Percentiles rank a stretch among this genome's conserved stretches.
These are phyloP conservation scores for Momotus momota DNA, from an alignment of 2,797 vertebrate genomes.

Conservation along the genomic window DNA sequence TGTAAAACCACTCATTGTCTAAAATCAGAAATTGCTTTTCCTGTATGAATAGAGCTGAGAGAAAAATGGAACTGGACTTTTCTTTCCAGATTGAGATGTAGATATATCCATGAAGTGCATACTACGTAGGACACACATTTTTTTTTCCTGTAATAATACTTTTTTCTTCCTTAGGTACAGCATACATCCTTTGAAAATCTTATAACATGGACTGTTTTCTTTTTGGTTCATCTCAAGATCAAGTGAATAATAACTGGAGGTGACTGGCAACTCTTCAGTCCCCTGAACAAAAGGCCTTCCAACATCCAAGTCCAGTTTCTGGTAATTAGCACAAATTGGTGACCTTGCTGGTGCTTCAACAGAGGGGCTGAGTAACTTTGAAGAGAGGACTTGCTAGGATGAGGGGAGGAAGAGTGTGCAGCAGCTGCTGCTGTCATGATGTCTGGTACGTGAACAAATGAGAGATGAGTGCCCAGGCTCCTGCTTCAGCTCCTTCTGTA, in stretches of 20 bases:
- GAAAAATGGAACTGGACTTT: neutral
- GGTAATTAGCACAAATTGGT: neutral
- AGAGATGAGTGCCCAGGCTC: neutral
- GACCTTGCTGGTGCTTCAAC: neutral
- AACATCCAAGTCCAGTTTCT: neutral
- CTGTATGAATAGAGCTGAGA: neutral
- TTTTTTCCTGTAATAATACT: neutral
- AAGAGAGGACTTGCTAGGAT: neutral
- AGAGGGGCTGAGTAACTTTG: neutral
- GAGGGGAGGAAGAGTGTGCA: neutral
- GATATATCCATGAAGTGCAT: neutral
- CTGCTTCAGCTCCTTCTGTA: neutral
- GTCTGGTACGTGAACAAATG: neutral
- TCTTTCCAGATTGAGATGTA: neutral
- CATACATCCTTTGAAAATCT: neutral
- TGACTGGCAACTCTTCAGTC: neutral
- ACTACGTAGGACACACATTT: rapidly evolving
- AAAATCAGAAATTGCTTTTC: neutral
- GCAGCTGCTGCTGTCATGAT: neutral
- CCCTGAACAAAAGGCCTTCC: neutral
- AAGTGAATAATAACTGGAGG: neutral
- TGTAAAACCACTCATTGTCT: neutral
- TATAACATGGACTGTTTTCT: neutral
- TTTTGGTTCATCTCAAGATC: neutral
- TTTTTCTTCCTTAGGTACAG: neutral